phyloP scores from a whole-genome alignment of 2,888 invertebrate genomes.

The Calliopum simillimum region DNA sequence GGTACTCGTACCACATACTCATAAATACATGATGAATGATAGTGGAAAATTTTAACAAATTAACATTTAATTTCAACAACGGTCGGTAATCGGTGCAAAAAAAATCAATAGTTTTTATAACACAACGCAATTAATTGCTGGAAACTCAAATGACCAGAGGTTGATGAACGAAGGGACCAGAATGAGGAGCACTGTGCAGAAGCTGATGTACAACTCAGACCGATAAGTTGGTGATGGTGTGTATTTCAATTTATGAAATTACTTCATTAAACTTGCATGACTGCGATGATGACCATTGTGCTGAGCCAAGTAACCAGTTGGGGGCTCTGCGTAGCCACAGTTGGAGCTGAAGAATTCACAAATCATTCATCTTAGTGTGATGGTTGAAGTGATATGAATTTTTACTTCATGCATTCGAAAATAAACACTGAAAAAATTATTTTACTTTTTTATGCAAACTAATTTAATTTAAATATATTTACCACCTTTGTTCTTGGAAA shows the following conservation, averaged over 20 bases:
- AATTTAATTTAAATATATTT: too few species aligned
- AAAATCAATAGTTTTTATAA: slow-evolving; percentile 33
- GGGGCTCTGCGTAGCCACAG: not conserved
- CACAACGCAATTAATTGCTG: slow-evolving; percentile 28
- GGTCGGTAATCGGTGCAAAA: not conserved
- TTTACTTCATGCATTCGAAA: too few species aligned
- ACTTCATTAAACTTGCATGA: slow-evolving; percentile 41
- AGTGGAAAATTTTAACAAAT: slow-evolving; percentile 21
- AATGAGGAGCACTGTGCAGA: too few species aligned
- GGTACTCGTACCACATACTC: too few species aligned
- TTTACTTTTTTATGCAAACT: too few species aligned
- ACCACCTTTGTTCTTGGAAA: too few species aligned
- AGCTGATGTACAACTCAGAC: too few species aligned
- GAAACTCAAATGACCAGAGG: slow-evolving; percentile 3
- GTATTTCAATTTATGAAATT: slow-evolving; percentile 44
- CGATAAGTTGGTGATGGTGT: slow-evolving; percentile 8
- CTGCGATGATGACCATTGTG: slow-evolving; percentile 38
- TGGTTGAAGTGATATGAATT: not conserved
- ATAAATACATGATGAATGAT: not conserved
- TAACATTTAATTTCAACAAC: slow-evolving; percentile 30
- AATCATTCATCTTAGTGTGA: slow-evolving; percentile 25
- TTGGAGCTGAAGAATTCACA: slow-evolving; percentile 27
- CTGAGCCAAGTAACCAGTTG: not conserved
- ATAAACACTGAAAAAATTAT: too few species aligned
- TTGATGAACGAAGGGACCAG: too few species aligned